Percentiles rank a stretch among this genome's conserved stretches.
Conservation (phyloP, 2,888 invertebrate genomes). For the Athalia rosae region DNA sequence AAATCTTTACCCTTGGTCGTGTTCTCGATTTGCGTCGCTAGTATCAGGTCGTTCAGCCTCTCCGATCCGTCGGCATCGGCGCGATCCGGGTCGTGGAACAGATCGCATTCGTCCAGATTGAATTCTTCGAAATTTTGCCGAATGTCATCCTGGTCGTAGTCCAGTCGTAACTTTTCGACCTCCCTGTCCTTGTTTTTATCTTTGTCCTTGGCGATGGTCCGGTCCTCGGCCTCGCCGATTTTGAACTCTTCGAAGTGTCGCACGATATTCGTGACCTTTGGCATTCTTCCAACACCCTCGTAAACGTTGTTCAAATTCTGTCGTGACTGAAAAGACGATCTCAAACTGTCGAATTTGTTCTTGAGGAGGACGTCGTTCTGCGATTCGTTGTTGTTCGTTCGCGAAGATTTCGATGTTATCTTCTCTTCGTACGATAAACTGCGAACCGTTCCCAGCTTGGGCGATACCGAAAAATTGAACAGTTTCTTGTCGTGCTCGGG, state of each 20-base stretch:
- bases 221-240: constrained; percentile 60
- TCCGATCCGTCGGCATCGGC: constrained; percentile 70
- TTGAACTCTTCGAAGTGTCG: constrained; percentile 72
- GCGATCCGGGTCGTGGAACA: constrained; percentile 70
- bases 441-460: constrained; percentile 53
- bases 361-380: constrained; percentile 56
- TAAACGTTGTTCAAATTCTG: constrained; percentile 51
- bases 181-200: constrained; percentile 53
- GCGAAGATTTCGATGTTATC: constrained; percentile 23
- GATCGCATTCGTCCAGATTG: constrained; percentile 84
- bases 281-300: constrained; percentile 49
- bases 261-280: constrained; percentile 68
- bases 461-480: constrained; percentile 55
- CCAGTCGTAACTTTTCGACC: constrained; percentile 58
- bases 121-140: constrained; percentile 88
- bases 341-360: constrained; percentile 61
- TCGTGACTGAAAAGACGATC: constrained; percentile 61
- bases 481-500: constrained; percentile 56
- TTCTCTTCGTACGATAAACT: constrained; percentile 64
- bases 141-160: constrained; percentile 76
- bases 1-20: constrained; percentile 69
- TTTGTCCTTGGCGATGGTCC: constrained; percentile 42
- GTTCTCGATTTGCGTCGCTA: constrained; percentile 72
- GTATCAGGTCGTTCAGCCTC: constrained; percentile 57
- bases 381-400: constrained; percentile 46